phyloP scores from a whole-genome alignment of 1,140 invertebrate species.

The Drosophila grimshawi region DNA sequence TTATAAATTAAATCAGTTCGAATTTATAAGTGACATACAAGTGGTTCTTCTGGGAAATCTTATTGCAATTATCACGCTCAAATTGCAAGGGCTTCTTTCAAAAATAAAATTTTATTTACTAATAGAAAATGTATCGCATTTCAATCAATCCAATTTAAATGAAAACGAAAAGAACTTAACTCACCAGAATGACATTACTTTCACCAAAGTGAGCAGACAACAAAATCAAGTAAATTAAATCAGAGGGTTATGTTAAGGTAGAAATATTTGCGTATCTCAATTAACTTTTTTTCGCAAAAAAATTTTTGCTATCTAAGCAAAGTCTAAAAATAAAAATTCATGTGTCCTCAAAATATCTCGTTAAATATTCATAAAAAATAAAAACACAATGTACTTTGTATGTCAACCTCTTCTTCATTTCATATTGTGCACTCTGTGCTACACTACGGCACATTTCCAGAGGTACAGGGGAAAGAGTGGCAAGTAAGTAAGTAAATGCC shows the following conservation, averaged over 20 bases:
- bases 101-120: too few species aligned
- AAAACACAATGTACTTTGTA: neutral
- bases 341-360: neutral
- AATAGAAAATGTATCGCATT: too few species aligned
- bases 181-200: too few species aligned
- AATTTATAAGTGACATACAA: neutral
- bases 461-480: neutral
- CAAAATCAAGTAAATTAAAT: too few species aligned
- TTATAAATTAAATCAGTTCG: too few species aligned
- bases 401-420: slow-evolving; percentile 24
- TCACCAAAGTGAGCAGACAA: too few species aligned
- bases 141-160: neutral
- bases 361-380: slow-evolving; percentile 13
- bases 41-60: neutral
- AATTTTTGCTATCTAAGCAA: neutral
- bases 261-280: too few species aligned
- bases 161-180: too few species aligned
- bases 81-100: too few species aligned
- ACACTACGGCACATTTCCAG: slow-evolving; percentile 5
- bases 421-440: slow-evolving; percentile 13
- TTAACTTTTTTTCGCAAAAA: too few species aligned
- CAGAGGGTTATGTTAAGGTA: too few species aligned
- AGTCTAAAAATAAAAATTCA: neutral
- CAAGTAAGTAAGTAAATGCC: slow-evolving; percentile 12
- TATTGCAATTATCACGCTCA: neutral